Evolutionary conservation across 1,140 invertebrate species (phyloP).

Genomic region (Alviniconcha marisindica): DNA sequence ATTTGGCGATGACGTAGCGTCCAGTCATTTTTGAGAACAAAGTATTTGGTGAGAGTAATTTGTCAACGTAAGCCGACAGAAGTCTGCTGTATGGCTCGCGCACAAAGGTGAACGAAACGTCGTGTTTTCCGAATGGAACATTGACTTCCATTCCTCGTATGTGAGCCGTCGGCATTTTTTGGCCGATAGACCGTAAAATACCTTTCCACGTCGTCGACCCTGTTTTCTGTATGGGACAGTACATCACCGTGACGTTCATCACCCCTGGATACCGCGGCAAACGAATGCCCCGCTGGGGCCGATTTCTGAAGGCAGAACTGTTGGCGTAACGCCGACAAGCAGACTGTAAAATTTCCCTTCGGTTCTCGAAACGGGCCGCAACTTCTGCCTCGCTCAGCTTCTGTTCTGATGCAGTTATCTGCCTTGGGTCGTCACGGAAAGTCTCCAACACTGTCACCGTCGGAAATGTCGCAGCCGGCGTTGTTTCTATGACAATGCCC

Average conservation of each 20-base stretch:
- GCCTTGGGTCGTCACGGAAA: too few species aligned
- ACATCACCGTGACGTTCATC: background rate
- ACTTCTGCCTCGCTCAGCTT: too few species aligned
- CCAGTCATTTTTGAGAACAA: conserved; percentile 65
- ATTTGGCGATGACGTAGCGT: conserved; percentile 55
- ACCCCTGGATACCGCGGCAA: too few species aligned
- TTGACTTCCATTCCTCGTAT: background rate
- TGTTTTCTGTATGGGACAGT: conserved; percentile 67
- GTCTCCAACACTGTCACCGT: too few species aligned
- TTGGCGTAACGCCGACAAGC: background rate
- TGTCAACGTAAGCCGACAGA: conserved; percentile 67
- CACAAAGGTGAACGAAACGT: conserved; percentile 59
- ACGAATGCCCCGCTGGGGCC: too few species aligned
- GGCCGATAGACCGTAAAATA: conserved; percentile 45
- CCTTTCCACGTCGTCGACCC: conserved; percentile 68
- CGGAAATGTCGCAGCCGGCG: too few species aligned
- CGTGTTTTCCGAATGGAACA: too few species aligned
- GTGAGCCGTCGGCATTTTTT: background rate
- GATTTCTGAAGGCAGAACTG: background rate
- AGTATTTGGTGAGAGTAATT: conserved; percentile 68
- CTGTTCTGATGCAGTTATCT: too few species aligned
- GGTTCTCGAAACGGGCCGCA: background rate
- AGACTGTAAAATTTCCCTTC: background rate
- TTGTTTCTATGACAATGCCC: too few species aligned
- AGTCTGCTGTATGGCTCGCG: conserved; percentile 65